Base-by-base conservation (phyloP, 2,797 vertebrate species). In the Bovichtus diacanthus region DNA sequence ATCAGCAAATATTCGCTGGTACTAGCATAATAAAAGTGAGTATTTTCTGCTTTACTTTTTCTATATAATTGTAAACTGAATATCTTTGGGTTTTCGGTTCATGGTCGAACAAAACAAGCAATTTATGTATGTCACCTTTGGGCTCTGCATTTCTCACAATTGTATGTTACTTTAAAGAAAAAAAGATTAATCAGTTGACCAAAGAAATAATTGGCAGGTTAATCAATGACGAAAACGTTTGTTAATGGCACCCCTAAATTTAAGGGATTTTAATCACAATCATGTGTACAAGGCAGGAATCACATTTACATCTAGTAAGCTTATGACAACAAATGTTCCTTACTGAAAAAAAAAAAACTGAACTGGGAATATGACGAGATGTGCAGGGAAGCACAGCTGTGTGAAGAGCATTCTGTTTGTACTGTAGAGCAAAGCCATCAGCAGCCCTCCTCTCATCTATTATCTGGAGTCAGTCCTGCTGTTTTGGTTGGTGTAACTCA, bases 391-490 rank as follows among this genome's bases (percentile, higher is more conserved):
- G 44, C 55, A 59, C 80, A 86, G 83, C 80, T 81, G 85, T 71
- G 81, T 63, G 51, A 59, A 34, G 50, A 61, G 25, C 39, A 18
- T 58, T 79, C 41, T 76, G 59, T 61, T 73, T 74, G 41, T 53
- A 38, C 54, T 46, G 66, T 44, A 55, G 36, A 70, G 70, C 34
- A 58, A 51, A 69, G 60, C 44, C 82, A 78, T 83, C 72, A 74
- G 66, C 82, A 31, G 83, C 66, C 67, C 50, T 64, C 62, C 59
- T 63, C 54, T 85, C 80, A 87, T 88, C 74, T 70, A 78, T 89
- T 86, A 91, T 88, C 80, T 78, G 80, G 72, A 83, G 55, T 76
- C 84, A 82, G 83, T 74, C 58, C 78, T 81, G 87, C 84, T 80
- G 79, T 71, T 78, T 83, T 34, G 62, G 74, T 74, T 67, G 5